Evolutionary conservation across 2,888 invertebrate genomes (phyloP), one percentile per base, ranked within the genome.

Genomic region (Zelleria hepariella): DNA sequence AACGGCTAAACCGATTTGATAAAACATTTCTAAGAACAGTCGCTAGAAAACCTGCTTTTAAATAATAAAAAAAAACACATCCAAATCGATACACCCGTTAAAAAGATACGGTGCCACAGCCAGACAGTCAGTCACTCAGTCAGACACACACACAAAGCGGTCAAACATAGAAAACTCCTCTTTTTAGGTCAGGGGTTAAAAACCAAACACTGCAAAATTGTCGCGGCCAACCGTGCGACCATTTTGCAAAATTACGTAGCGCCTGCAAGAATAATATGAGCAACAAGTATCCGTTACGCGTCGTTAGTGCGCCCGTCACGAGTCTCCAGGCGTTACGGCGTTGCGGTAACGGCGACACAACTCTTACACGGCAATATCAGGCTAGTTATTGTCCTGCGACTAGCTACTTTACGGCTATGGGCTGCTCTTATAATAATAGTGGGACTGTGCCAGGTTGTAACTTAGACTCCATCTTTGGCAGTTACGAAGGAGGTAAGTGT

Each of bases 161-260:
- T n/a, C n/a, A n/a, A n/a, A n/a, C n/a, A n/a, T n/a, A n/a, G n/a
- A n/a, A n/a, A n/a, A n/a, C n/a, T n/a, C n/a, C n/a, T n/a, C n/a
- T n/a, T n/a, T n/a, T n/a, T n/a, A n/a, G n/a, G 15, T 10, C 32
- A 10, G 32, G 32, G 15, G 32, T 1, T 15, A 15, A 42, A 42
- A 42, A 42, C 32, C 10, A 10, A 15, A 42, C 32, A 5, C 10
- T 15, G n/a, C n/a, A n/a, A n/a, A n/a, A n/a, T n/a, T n/a, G n/a
- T n/a, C n/a, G n/a, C n/a, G n/a, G n/a, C n/a, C n/a, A n/a, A n/a
- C n/a, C 32, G 32, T 15, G 32, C 32, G 15, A 42, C 5, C 32
- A 42, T 15, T 42, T 3, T 15, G 32, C 15, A 15, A 15, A 15
- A 66, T 65, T 65, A 63, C 67, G 66, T 64, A 69, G 69, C 67